Base-by-base conservation (phyloP, 2,888 invertebrate species). In the Coleophora deauratella region DNA sequence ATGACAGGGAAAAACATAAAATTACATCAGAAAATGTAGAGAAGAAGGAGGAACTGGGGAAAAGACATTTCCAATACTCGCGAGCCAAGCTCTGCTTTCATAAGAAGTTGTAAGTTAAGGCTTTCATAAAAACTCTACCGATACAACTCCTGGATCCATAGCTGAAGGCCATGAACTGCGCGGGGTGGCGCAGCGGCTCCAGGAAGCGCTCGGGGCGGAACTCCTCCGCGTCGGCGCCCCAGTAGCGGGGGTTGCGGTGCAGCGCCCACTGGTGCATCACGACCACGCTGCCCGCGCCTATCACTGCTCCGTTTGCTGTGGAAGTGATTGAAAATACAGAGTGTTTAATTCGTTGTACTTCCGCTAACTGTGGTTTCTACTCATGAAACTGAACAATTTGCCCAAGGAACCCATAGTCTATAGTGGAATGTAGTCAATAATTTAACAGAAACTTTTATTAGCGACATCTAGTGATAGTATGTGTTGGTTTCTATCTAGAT, bases 151-250 rank as follows among this genome's bases (percentile, higher is more conserved):
- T 49, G 0, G 43, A 45, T 0, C 52, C 50, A n/a, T 44, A 37
- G 31, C 53, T 51, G 41, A 55, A 55, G 1, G 55, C 44, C 30
- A 51, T 36, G 32, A 40, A 55, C 9, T 50, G 47, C 7, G 38
- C 38, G 10, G 52, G 52, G n/a, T 47, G 50, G 7, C 14, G 12
- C 33, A 43, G 37, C 9, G 15, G 9, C 37, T 43, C 36, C 12
- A 54, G 40, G 41, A 55, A 55, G 21, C 55, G 42, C n/a, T 54
- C 52, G 1, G 55, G 53, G 0, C 47, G 38, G 37, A 54, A 55
- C 36, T 33, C 9, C 15, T 54, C 48, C 6, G 49, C 49, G 9
- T 52, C 50, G 7, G 41, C 27, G 2, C 53, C 53, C 56, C 56
- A 56, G 42, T 49, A 47, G 2, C 11, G 12, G 9, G 51, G 48